phyloP scores from a whole-genome alignment of 2,888 invertebrate species.

The Lagria hirta region DNA sequence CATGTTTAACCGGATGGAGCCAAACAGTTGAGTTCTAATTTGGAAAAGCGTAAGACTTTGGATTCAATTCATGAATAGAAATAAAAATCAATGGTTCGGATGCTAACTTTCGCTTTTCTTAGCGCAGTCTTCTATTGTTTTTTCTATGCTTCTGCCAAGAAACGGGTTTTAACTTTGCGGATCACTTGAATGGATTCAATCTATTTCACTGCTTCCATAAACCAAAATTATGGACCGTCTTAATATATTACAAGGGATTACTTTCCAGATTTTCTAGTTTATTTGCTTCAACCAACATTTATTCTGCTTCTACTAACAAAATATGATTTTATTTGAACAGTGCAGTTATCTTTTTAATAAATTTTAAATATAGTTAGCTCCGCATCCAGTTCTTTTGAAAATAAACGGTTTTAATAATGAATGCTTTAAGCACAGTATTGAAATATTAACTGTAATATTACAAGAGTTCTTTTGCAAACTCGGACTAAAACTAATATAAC shows the following conservation, averaged over 20 bases:
- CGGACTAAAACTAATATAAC: too few relatives aligned
- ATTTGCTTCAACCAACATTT: constrained; percentile 16
- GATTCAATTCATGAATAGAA: constrained; percentile 51
- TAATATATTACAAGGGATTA: constrained; percentile 49
- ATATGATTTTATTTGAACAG: constrained; percentile 2
- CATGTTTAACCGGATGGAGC: constrained; percentile 14
- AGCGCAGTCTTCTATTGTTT: constrained; percentile 43
- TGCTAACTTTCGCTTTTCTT: constrained; percentile 46
- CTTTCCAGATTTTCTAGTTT: constrained; percentile 44
- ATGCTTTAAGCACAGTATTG: constrained; percentile 37
- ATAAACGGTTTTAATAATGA: constrained; percentile 43
- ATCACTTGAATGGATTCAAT: constrained; percentile 51
- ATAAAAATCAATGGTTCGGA: constrained; percentile 53
- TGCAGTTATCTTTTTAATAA: constrained; percentile 1
- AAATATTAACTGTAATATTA: constrained; percentile 20
- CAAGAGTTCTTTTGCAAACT: too few relatives aligned
- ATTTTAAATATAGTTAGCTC: too few relatives aligned
- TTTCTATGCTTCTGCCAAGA: constrained; percentile 42
- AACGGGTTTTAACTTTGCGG: constrained; percentile 47
- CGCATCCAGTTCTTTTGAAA: too few relatives aligned
- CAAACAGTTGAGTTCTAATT: constrained; percentile 32
- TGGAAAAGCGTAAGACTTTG: constrained; percentile 33
- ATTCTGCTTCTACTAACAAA: constrained; percentile 3
- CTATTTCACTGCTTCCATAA: constrained; percentile 48
- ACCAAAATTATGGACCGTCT: constrained; percentile 51